A percentile compares a stretch with the other conserved stretches of the same genome.
phyloP scores from a whole-genome alignment of 2,888 invertebrate species.

The Drosophila mimica region DNA sequence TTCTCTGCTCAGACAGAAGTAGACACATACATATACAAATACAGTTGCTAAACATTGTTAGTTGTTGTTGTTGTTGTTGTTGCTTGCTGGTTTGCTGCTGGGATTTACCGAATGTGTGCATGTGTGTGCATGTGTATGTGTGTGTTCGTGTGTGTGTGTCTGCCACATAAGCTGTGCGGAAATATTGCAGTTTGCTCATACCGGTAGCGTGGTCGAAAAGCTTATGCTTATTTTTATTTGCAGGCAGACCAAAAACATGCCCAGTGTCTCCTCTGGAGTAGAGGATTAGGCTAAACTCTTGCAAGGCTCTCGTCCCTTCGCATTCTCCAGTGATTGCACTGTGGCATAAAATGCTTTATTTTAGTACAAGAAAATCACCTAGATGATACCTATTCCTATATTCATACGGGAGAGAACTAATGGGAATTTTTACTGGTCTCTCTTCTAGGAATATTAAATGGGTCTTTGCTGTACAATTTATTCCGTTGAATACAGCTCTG shows the following conservation, averaged over 20 bases:
- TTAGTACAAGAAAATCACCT: neutral
- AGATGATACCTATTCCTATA: neutral
- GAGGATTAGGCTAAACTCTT: constrained; percentile 43
- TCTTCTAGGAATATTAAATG: neutral
- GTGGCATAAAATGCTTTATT: neutral
- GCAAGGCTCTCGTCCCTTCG: constrained; percentile 4
- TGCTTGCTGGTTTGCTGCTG: constrained; percentile 36
- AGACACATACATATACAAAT: constrained; percentile 49
- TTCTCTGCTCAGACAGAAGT: constrained; percentile 3
- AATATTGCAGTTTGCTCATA: constrained; percentile 72
- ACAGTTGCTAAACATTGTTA: constrained; percentile 69
- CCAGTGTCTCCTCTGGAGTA: constrained; percentile 34
- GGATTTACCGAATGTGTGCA: constrained; percentile 39
- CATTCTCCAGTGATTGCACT: neutral
- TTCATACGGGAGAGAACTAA: neutral
- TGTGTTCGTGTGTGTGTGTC: constrained; percentile 31
- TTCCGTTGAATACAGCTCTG: neutral
- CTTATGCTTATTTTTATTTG: constrained; percentile 68
- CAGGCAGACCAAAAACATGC: constrained; percentile 45
- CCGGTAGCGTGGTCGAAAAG: constrained; percentile 55
- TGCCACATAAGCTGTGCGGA: constrained; percentile 71
- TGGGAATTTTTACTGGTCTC: neutral
- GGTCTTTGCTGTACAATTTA: neutral
- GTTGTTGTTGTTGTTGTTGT: constrained; percentile 22
- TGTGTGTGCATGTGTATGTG: constrained; percentile 6